phyloP scores from a whole-genome alignment of 1,140 invertebrate species.

The Ridgeia piscesae region DNA sequence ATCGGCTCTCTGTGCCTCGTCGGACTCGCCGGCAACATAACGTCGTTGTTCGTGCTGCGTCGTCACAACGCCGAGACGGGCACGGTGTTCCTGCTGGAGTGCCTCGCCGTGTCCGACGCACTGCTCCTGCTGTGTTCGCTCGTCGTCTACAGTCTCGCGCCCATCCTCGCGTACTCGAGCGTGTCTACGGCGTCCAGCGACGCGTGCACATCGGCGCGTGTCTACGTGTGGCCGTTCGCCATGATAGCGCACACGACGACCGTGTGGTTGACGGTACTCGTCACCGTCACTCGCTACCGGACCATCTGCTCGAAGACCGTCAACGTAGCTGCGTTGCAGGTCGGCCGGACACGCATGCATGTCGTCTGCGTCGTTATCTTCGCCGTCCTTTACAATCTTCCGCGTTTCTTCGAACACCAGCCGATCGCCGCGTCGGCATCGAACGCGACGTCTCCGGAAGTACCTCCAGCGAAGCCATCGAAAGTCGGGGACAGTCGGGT shows the following conservation, averaged over 20 bases:
- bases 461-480: not conserved
- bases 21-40: constrained; percentile 26
- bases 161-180: constrained; percentile 8
- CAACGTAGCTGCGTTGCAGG: not conserved
- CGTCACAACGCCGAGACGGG: constrained; percentile 19
- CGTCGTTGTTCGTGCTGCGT: constrained; percentile 28
- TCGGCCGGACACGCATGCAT: not conserved
- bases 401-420: constrained; percentile 29
- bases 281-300: constrained; percentile 25
- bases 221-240: constrained; percentile 28
- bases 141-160: constrained; percentile 28
- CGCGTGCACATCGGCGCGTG: not conserved
- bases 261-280: constrained; percentile 31
- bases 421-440: not conserved
- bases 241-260: constrained; percentile 27
- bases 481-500: constrained; percentile 26
- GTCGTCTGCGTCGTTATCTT: constrained; percentile 25
- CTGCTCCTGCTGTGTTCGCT: constrained; percentile 23
- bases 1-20: constrained; percentile 27
- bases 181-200: not conserved
- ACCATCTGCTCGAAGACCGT: constrained; percentile 21
- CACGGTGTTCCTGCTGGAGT: constrained; percentile 28
- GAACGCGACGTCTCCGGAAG: not conserved
- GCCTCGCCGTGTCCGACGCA: constrained; percentile 26
- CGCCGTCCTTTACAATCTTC: constrained; percentile 29